Conservation (phyloP, 2,888 invertebrate genomes). For the Laspeyria flexula region DNA sequence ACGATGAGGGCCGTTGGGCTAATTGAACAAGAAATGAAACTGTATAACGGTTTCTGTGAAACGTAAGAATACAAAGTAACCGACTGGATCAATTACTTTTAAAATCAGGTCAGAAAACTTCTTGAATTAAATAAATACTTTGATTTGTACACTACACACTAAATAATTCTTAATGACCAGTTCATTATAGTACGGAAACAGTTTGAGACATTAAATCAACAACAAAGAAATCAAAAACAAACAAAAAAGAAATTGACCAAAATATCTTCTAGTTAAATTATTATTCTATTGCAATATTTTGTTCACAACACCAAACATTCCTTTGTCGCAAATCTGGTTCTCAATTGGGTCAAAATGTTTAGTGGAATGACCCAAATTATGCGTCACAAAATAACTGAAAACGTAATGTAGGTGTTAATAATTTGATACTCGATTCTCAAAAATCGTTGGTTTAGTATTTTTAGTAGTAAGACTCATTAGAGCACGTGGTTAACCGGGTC, state of each 20-base stretch:
- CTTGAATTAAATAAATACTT: not conserved
- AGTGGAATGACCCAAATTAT: constrained; percentile 6
- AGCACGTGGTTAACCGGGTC: constrained; percentile 36
- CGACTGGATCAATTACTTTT: not conserved
- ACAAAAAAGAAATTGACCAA: no score
- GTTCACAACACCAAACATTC: no score
- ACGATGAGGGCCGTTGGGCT: constrained; percentile 6
- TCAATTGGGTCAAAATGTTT: constrained; percentile 6
- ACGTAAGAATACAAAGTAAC: not conserved
- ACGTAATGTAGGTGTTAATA: constrained; percentile 4
- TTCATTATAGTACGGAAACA: not conserved
- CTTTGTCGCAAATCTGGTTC: not conserved
- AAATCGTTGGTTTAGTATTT: constrained; percentile 31
- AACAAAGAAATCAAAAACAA: no score
- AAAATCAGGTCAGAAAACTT: not conserved
- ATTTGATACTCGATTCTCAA: constrained; percentile 24
- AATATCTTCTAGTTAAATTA: no score
- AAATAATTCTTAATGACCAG: not conserved
- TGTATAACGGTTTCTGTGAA: not conserved
- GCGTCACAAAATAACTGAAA: constrained; percentile 18
- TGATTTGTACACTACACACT: not conserved
- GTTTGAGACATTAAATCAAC: no score
- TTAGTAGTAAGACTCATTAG: constrained; percentile 32
- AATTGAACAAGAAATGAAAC: constrained; percentile 1
- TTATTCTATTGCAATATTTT: no score